Evolutionary conservation across 1,140 invertebrate genomes (phyloP).

Genomic region (Bursaphelenchus mucronatus): DNA sequence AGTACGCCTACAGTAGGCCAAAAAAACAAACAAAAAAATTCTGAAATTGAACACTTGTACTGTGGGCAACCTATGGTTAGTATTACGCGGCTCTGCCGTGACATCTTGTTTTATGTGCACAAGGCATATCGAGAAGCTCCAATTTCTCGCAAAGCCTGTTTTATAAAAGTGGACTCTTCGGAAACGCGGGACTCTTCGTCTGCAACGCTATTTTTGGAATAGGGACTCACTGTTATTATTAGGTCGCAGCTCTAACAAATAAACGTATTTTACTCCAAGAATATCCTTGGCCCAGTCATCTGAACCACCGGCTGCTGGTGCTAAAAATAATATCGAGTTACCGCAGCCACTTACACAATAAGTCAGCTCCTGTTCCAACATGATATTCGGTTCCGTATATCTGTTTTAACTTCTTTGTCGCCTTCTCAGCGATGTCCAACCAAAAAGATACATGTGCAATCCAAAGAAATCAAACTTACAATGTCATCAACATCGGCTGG

Average conservation of each 20-base stretch:
- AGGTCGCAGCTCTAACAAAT: slow-evolving; percentile 24
- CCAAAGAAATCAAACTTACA: slow-evolving; percentile 25
- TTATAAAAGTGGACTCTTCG: too few species aligned
- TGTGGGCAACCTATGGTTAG: too few species aligned
- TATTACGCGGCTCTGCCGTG: too few species aligned
- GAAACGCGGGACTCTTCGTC: too few species aligned
- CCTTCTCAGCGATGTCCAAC: slow-evolving; percentile 41
- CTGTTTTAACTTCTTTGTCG: slow-evolving; percentile 30
- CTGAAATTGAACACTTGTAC: too few species aligned
- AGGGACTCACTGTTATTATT: slow-evolving; percentile 20
- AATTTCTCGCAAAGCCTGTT: too few species aligned
- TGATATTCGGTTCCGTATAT: slow-evolving; percentile 52
- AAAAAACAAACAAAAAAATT: too few species aligned
- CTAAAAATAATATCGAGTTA: slow-evolving; percentile 29
- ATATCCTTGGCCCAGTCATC: slow-evolving; percentile 60
- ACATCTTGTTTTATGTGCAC: too few species aligned
- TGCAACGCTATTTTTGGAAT: too few species aligned
- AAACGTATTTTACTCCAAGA: slow-evolving; percentile 58
- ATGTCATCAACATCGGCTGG: slow-evolving; percentile 43
- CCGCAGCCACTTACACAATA: slow-evolving; percentile 24
- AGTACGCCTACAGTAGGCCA: too few species aligned
- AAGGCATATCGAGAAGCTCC: too few species aligned
- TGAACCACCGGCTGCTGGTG: slow-evolving; percentile 58
- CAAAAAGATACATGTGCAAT: slow-evolving; percentile 7
- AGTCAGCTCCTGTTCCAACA: slow-evolving; percentile 50